These are phyloP conservation scores for Scaptomyza polygonia DNA, from an alignment of 2,888 invertebrate species.

Conservation along the genomic window DNA sequence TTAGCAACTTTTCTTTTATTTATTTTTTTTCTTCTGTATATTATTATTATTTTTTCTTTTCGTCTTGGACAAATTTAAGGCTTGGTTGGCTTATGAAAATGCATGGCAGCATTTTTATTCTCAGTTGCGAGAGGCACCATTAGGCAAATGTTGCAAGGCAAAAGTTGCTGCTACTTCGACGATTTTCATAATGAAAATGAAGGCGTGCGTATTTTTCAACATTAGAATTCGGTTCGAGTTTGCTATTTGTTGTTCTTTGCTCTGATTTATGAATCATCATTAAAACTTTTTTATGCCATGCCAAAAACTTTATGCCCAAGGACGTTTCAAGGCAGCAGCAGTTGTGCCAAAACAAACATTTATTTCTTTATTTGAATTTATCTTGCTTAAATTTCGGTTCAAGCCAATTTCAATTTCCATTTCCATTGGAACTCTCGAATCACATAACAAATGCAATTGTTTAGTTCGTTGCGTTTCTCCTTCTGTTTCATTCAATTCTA, in stretches of 20 bases:
- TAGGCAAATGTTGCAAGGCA: conserved; percentile 31
- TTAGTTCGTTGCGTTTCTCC: conserved; percentile 64
- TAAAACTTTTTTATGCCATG: conserved; percentile 56
- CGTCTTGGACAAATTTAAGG: conserved; percentile 42
- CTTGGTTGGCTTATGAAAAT: conserved; percentile 63
- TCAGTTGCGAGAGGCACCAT: conserved; percentile 25
- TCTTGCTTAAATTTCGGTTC: conserved; percentile 13
- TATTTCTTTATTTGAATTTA: neutral
- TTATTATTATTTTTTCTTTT: too few relatives aligned
- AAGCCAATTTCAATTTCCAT: conserved; percentile 23
- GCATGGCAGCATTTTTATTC: conserved; percentile 35
- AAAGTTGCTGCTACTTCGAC: conserved; percentile 23
- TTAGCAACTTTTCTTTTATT: conserved; percentile 20
- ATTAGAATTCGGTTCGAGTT: conserved; percentile 38
- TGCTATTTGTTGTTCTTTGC: conserved; percentile 29
- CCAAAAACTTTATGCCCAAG: conserved; percentile 49
- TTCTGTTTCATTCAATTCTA: conserved; percentile 55
- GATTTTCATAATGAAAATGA: conserved; percentile 58
- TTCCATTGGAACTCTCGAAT: conserved; percentile 17
- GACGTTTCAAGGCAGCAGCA: conserved; percentile 32
- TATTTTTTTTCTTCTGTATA: neutral
- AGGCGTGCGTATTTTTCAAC: conserved; percentile 55
- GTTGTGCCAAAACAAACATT: conserved; percentile 2
- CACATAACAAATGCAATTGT: conserved; percentile 59
- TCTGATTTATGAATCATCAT: conserved; percentile 56